Conservation (phyloP, 1,140 invertebrate species). For the Anastatus disparis region DNA sequence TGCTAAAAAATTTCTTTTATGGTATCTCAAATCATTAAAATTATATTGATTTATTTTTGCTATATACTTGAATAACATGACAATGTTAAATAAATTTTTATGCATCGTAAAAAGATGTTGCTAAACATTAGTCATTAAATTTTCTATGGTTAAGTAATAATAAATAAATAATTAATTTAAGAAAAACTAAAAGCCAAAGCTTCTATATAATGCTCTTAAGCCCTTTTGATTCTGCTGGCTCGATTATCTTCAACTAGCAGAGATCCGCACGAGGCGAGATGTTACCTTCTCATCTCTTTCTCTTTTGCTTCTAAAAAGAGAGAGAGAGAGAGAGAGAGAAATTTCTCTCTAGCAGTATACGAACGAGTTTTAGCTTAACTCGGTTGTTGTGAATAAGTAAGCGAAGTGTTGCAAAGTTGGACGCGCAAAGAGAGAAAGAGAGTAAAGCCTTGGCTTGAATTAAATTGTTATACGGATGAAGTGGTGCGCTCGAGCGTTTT, state of each 20-base stretch:
- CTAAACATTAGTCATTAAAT: too few relatives aligned
- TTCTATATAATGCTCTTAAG: slow-evolving; percentile 28
- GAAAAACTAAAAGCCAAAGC: too few relatives aligned
- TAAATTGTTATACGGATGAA: slow-evolving; percentile 67
- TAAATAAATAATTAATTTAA: too few relatives aligned
- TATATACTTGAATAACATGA: too few relatives aligned
- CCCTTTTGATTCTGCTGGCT: slow-evolving; percentile 45
- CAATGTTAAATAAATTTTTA: too few relatives aligned
- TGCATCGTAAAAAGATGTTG: too few relatives aligned
- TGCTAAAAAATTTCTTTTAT: too few relatives aligned
- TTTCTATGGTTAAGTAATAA: too few relatives aligned
- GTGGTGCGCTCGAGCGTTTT: slow-evolving; percentile 51
- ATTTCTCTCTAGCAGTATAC: slow-evolving; percentile 39
- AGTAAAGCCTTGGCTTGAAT: slow-evolving; percentile 52
- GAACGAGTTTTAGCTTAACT: slow-evolving; percentile 63
- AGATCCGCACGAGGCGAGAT: slow-evolving; percentile 57
- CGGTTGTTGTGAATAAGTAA: slow-evolving; percentile 66
- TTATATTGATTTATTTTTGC: too few relatives aligned
- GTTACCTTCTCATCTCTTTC: slow-evolving; percentile 53
- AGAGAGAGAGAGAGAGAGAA: too few relatives aligned
- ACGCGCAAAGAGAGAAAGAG: slow-evolving; percentile 45
- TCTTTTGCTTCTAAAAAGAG: too few relatives aligned
- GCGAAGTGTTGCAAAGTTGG: slow-evolving; percentile 65
- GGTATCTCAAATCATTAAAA: too few relatives aligned
- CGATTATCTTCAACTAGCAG: slow-evolving; percentile 60